Percentiles rank a stretch among this genome's conserved stretches.
Conservation (phyloP, 1,140 invertebrate genomes). For the Uloborus diversus region DNA sequence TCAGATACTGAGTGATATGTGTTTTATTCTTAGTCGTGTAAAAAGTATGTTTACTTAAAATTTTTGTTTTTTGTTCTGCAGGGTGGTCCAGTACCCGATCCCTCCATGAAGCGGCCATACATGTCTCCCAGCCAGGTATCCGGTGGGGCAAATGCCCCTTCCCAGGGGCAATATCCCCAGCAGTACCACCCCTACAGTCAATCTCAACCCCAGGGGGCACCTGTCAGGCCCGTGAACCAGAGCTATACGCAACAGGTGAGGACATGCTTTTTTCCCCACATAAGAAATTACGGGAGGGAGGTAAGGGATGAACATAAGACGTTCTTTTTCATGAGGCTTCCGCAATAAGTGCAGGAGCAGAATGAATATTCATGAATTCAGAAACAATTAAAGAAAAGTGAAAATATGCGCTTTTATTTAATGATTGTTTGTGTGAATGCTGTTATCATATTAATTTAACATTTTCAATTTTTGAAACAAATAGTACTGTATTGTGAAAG, state of each 20-base stretch:
- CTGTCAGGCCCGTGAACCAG: neutral
- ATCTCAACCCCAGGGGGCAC: slow-evolving; percentile 12
- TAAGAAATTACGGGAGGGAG: no score
- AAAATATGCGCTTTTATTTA: no score
- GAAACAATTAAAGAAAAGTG: no score
- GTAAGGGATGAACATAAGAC: no score
- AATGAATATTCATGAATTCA: no score
- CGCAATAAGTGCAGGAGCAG: no score
- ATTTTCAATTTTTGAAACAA: no score
- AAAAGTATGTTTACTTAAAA: neutral
- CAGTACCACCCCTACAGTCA: slow-evolving; percentile 46
- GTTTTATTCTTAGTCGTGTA: neutral
- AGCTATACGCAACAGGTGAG: slow-evolving; percentile 31
- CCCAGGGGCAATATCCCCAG: slow-evolving; percentile 24
- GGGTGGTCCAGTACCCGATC: slow-evolving; percentile 45
- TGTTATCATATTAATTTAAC: no score
- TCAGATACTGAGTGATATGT: no score
- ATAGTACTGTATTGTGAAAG: no score
- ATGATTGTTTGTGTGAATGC: no score
- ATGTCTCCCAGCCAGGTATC: slow-evolving; percentile 21
- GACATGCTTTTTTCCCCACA: neutral
- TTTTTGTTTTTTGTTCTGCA: neutral
- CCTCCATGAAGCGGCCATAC: slow-evolving; percentile 41
- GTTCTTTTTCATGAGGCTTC: no score
- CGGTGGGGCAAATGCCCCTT: slow-evolving; percentile 7